phyloP scores from a whole-genome alignment of 2,888 invertebrate species.

The Zhuqinia jingwanae region DNA sequence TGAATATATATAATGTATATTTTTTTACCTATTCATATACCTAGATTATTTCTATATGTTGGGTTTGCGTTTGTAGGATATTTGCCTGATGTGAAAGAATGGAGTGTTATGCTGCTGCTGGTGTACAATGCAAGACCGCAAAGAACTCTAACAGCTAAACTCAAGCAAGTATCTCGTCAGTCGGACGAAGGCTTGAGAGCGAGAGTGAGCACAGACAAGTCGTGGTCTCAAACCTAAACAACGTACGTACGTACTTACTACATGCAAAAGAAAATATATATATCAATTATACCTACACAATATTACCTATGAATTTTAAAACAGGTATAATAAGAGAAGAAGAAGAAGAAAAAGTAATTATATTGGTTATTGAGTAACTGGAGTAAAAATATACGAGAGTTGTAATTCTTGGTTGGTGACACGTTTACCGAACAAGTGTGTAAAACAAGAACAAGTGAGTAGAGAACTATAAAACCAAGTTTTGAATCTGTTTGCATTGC shows the following conservation, averaged over 20 bases:
- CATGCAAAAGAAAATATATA: neutral
- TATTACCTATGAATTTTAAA: too few species aligned
- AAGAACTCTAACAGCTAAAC: slow-evolving; percentile 23
- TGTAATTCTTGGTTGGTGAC: too few species aligned
- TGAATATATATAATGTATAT: too few species aligned
- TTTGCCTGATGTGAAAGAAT: slow-evolving; percentile 46
- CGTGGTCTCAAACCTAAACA: slow-evolving; percentile 61
- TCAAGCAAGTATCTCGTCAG: slow-evolving; percentile 41
- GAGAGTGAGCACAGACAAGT: slow-evolving; percentile 64
- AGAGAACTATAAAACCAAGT: too few species aligned
- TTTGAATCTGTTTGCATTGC: too few species aligned
- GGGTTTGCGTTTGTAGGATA: neutral
- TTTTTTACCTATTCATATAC: neutral
- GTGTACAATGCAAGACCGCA: neutral
- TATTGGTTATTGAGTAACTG: too few species aligned
- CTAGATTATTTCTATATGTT: neutral
- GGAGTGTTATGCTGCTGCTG: slow-evolving; percentile 10
- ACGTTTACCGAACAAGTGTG: too few species aligned
- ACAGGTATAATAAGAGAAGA: neutral
- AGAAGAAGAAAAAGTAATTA: neutral
- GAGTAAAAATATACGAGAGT: too few species aligned
- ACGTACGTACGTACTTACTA: slow-evolving; percentile 3
- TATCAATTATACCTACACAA: too few species aligned
- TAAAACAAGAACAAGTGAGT: too few species aligned
- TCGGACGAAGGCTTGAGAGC: slow-evolving; percentile 70